phyloP scores from a whole-genome alignment of 1,140 invertebrate genomes.

The Drosophila paulistorum region DNA sequence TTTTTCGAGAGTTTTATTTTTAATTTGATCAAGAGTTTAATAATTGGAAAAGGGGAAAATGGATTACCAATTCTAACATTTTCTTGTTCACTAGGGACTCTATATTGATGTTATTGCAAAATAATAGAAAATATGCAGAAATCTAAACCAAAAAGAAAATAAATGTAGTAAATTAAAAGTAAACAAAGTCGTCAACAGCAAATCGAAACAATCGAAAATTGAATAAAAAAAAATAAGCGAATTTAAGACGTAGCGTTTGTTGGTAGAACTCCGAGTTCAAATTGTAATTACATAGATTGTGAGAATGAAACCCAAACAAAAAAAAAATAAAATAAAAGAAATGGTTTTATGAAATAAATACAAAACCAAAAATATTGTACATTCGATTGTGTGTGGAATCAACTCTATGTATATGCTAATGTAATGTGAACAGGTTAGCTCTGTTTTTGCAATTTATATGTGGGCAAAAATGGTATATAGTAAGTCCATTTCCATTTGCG shows the following conservation, averaged over 20 bases:
- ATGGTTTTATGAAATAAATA: conserved; percentile 14
- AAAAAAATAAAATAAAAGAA: conserved; percentile 30
- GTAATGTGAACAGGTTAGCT: conserved; percentile 27
- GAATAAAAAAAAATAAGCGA: conserved; percentile 53
- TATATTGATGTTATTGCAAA: conserved; percentile 74
- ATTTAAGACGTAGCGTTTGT: conserved; percentile 57
- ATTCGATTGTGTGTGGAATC: conserved; percentile 1
- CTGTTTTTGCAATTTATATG: conserved; percentile 84
- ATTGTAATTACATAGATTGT: conserved; percentile 32
- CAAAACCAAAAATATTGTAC: conserved; percentile 11
- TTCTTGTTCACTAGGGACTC: conserved; percentile 55
- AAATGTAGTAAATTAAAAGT: conserved; percentile 1
- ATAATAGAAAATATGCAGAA: conserved; percentile 71
- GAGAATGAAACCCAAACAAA: conserved; percentile 34
- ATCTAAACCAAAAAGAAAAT: background rate
- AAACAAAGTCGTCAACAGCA: conserved; percentile 12
- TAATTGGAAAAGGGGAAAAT: background rate
- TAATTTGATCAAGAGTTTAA: conserved; percentile 7
- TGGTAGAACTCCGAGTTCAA: conserved; percentile 36
- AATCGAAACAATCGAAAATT: conserved; percentile 16
- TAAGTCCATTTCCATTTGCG: conserved; percentile 85
- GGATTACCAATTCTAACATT: background rate
- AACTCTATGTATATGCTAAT: background rate
- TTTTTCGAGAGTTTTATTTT: conserved; percentile 46
- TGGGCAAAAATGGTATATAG: conserved; percentile 88